A percentile compares a stretch with the other conserved stretches of the same genome.
phyloP scores from a whole-genome alignment of 2,888 invertebrate genomes.

The Tipula confusa region DNA sequence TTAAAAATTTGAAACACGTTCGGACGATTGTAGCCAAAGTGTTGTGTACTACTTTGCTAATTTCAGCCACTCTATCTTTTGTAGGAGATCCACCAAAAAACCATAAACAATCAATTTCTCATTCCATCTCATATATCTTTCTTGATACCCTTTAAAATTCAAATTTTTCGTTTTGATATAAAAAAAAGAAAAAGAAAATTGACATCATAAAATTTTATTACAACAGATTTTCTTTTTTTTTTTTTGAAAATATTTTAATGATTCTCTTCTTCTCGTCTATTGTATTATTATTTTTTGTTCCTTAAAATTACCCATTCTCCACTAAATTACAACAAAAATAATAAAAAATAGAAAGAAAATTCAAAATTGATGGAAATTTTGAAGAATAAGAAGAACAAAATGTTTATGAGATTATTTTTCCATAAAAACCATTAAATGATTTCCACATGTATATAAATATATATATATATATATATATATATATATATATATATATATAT shows the following conservation, averaged over 20 bases:
- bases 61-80: constrained; percentile 20
- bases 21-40: constrained; percentile 25
- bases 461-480: too few species aligned
- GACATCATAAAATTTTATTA: constrained; percentile 25
- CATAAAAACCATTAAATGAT: constrained; percentile 25
- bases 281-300: not conserved
- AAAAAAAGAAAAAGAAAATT: constrained; percentile 21
- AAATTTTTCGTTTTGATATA: constrained; percentile 21
- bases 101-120: constrained; percentile 21
- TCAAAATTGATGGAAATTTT: not conserved
- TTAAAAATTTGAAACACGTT: constrained; percentile 20
- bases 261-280: constrained; percentile 25
- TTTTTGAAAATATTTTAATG: constrained; percentile 20
- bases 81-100: constrained; percentile 27
- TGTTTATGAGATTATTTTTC: constrained; percentile 25
- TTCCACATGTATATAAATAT: not conserved
- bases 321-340: not conserved
- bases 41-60: constrained; percentile 20
- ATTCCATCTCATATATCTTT: constrained; percentile 27
- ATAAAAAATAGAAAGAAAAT: constrained; percentile 1
- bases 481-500: too few species aligned
- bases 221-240: constrained; percentile 8
- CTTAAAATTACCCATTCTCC: constrained; percentile 16
- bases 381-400: constrained; percentile 15
- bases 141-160: constrained; percentile 20